Percentiles rank a stretch among this genome's conserved stretches.
phyloP scores from a whole-genome alignment of 2,113 vertebrate genomes.

The Neotragus moschatus region DNA sequence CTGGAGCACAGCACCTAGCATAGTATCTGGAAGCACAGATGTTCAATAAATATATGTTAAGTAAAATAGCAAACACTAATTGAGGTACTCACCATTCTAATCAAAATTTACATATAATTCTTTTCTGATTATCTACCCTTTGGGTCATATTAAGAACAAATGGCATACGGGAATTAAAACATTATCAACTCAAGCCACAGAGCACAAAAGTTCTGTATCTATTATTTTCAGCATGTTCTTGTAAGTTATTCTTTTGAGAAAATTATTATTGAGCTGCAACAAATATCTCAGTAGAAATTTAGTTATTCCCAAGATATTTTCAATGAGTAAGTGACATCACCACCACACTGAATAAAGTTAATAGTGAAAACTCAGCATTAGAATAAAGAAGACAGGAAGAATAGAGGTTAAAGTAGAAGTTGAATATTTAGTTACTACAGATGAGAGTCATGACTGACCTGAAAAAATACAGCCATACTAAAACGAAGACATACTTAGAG shows the following conservation, averaged over 20 bases:
- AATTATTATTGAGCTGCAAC: background rate
- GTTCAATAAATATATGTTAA: background rate
- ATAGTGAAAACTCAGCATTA: background rate
- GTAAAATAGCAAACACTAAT: constrained; percentile 1
- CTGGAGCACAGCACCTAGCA: background rate
- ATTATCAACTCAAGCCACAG: background rate
- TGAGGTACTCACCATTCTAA: background rate
- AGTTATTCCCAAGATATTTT: background rate
- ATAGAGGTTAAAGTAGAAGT: background rate
- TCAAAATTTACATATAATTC: background rate
- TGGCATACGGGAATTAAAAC: background rate
- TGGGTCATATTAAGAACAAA: background rate
- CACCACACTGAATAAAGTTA: background rate
- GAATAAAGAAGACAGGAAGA: background rate
- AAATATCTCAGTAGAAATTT: constrained; percentile 8
- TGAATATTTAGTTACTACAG: background rate
- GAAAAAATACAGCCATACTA: background rate
- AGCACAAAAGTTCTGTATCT: background rate
- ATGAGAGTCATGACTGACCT: background rate
- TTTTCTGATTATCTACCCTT: background rate
- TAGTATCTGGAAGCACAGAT: background rate
- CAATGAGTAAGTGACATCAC: background rate
- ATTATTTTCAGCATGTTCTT: background rate
- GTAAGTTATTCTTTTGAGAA: constrained; percentile 13
- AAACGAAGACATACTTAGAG: background rate